Evolutionary conservation across 2,797 vertebrate genomes (phyloP), one percentile per base, ranked within the genome.

Genomic region (Poecile montanus): DNA sequence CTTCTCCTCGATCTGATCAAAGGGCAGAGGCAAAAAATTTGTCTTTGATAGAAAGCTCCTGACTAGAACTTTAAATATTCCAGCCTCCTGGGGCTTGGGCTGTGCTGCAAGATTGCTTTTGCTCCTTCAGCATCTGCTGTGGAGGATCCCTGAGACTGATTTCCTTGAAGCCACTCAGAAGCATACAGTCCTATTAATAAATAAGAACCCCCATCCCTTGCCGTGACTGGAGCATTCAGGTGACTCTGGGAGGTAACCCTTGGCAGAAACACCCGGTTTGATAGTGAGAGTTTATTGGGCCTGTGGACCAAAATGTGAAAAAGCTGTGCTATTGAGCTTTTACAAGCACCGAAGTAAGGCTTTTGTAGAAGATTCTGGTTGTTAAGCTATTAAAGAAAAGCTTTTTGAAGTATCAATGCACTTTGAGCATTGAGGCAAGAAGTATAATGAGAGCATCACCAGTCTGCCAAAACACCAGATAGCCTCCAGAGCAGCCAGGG

Each of bases 1-100:
- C 56, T 75, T 75, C 58, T 74, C 25, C 32, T 71, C 13, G 1
- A 48, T 90, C 76, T 71, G 57, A 88, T 36, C 7, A 3, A 44
- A 88, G 65, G 53, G 36, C 53, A 87, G 36, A 91, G 25, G 48
- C 47, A 63, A 79, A 82, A 70, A 40, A 62, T 62, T 72, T 70
- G 47, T 65, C 40, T 92, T 87, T 85, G 67, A 63, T 36, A 94
- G 53, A 88, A 87, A 93, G 65, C 36, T 85, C 32, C n/a, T 85
- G 72, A 62, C 13, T 76, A 92, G 51, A 78, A 62, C 47, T 73
- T 88, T 32, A 65, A 79, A 79, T 82, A 89, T 58, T 44, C 8
- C 42, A 78, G 4, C 56, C 58, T 93, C 62, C 11, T 73, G 58
- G 30, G 47, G 13, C 47, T 78, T 84, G 66, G 30, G 48, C 56